Evolutionary conservation across 2,888 invertebrate species (phyloP), one percentile per base, ranked within the genome.

Genomic region (Oegoconia quadripuncta): DNA sequence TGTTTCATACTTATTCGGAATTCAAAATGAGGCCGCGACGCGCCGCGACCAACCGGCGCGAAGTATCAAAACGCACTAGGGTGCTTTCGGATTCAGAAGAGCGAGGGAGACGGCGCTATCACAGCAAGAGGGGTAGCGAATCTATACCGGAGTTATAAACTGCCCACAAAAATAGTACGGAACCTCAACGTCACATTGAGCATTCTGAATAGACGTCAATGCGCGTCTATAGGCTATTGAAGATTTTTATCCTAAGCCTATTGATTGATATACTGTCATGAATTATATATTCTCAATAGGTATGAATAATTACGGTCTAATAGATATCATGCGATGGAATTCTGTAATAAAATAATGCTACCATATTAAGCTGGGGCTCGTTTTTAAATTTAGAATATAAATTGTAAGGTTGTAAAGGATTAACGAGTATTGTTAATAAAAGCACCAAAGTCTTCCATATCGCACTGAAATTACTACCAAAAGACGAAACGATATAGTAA

Each of bases 11-110:
- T n/a, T n/a, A 37, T 35, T 50, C 41, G 22, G 26, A 34, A 37
- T 32, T 28, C 42, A 36, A 42, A 47, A 47, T 25, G n/a, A n/a
- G n/a, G n/a, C n/a, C n/a, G n/a, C 34, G 34, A 33, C 39, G 39
- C 46, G 34, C 44, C 46, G 46, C 74, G 67, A 62, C 65, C 59
- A 42, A 12, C 39, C 61, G 42, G 49, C 46, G 42, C 54, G 58
- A 47, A 42, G 58, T 54, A 52, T 63, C 50, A 57, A 63, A 72
- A 67, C 74, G 73, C 75, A 81, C 80, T 81, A 72, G 64, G 63
- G 64, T 64, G 52, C 57, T 54, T 52, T 56, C 48, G 50, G 55
- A 57, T 56, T 48, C 52, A 53, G 43, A 46, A 40, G 68, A 50
- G 68, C 36, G 64, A 77, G 51, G 43, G 73, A 65, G 72, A 74